phyloP scores from a whole-genome alignment of 2,888 invertebrate genomes.

The Ormyrus thymus region DNA sequence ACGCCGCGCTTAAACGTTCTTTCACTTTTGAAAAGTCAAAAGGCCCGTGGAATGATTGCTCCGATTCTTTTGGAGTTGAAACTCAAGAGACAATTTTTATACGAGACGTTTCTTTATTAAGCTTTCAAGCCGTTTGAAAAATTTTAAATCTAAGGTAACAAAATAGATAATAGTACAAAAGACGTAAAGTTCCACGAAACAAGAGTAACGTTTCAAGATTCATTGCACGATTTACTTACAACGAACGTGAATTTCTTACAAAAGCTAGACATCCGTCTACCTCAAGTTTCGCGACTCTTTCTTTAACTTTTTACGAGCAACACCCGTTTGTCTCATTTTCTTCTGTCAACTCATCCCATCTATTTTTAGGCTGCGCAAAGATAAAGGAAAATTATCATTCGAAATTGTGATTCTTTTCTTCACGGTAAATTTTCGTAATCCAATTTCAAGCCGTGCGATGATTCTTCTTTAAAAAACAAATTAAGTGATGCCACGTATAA shows the following conservation, averaged over 20 bases:
- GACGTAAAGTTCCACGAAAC: no score
- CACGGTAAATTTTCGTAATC: background rate
- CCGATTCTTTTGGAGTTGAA: no score
- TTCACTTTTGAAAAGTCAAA: no score
- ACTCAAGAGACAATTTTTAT: no score
- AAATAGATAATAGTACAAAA: no score
- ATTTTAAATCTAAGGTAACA: no score
- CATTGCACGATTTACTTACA: constrained; percentile 68
- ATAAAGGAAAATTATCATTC: constrained; percentile 42
- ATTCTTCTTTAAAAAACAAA: no score
- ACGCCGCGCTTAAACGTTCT: no score
- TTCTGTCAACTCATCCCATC: constrained; percentile 6
- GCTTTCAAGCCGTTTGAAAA: no score
- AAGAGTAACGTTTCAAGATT: constrained; percentile 59
- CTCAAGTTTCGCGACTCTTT: constrained; percentile 7
- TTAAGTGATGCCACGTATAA: no score
- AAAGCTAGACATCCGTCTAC: constrained; percentile 52
- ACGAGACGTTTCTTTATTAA: no score
- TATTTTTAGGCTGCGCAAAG: constrained; percentile 18
- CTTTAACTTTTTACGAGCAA: background rate
- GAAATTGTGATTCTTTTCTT: background rate
- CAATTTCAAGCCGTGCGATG: constrained; percentile 1
- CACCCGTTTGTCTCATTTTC: background rate
- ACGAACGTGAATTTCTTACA: constrained; percentile 66
- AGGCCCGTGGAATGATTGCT: no score